phyloP scores from a whole-genome alignment of 2,888 invertebrate genomes.

The Dicyrtomina minuta region DNA sequence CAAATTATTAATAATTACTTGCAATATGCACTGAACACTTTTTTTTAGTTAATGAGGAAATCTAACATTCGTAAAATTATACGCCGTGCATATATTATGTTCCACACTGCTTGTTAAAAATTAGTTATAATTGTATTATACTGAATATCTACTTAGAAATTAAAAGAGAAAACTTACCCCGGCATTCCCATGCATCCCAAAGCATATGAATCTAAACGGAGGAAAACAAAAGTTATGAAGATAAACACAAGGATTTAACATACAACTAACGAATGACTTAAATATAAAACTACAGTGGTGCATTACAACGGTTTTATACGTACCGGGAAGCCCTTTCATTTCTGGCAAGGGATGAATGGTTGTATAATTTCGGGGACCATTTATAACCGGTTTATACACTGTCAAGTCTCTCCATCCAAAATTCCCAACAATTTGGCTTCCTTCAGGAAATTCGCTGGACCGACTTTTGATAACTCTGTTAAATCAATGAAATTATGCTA shows the following conservation, averaged over 20 bases:
- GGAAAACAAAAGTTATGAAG: no score
- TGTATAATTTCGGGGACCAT: background rate
- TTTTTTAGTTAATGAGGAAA: background rate
- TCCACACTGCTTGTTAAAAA: no score
- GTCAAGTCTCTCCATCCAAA: conserved; percentile 69
- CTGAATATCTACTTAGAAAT: no score
- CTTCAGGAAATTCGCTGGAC: conserved; percentile 66
- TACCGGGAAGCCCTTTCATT: conserved; percentile 62
- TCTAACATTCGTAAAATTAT: no score
- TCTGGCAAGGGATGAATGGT: conserved; percentile 60
- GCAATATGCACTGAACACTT: background rate
- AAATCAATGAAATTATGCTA: no score
- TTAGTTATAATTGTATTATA: no score
- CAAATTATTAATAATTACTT: background rate
- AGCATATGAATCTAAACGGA: no score
- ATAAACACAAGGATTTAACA: no score
- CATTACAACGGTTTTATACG: no score
- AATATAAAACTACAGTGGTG: no score
- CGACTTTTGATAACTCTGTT: conserved; percentile 70
- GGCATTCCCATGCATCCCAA: conserved; percentile 45
- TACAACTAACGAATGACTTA: no score
- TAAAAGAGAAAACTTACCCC: conserved; percentile 36
- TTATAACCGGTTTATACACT: conserved; percentile 56
- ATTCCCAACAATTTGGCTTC: conserved; percentile 65
- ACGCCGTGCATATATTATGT: no score